A percentile compares a stretch with the other conserved stretches of the same genome.
Conservation (phyloP, 1,140 invertebrate genomes). For the Lerema accius region DNA sequence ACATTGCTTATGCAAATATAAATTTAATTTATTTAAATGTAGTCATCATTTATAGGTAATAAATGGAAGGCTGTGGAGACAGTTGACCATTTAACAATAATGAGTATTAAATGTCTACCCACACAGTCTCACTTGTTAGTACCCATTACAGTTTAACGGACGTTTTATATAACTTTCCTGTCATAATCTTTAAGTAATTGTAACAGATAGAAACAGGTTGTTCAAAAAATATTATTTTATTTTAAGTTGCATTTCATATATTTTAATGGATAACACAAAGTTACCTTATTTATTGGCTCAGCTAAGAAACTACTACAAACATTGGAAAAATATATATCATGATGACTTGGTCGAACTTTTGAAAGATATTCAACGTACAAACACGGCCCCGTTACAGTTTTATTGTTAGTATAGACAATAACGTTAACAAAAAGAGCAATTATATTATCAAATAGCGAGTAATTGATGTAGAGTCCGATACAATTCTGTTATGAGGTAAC, state of each 20-base stretch:
- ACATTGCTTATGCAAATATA: not conserved
- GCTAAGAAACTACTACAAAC: not conserved
- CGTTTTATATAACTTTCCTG: not conserved
- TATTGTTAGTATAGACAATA: not conserved
- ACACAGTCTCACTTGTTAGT: not conserved
- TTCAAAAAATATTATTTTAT: too few relatives aligned
- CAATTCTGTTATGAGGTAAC: slow-evolving; percentile 10
- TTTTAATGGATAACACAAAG: too few relatives aligned
- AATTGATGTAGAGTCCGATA: slow-evolving; percentile 2
- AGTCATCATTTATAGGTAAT: slow-evolving; percentile 3
- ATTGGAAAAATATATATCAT: slow-evolving; percentile 13
- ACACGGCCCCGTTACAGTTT: not conserved
- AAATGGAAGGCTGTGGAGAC: not conserved
- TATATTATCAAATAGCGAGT: slow-evolving; percentile 4
- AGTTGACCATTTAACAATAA: not conserved
- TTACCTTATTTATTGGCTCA: too few relatives aligned
- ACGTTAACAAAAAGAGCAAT: slow-evolving; percentile 4
- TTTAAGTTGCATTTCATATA: too few relatives aligned
- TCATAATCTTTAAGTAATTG: not conserved
- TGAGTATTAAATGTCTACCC: not conserved
- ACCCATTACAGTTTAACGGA: not conserved
- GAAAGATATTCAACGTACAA: not conserved
- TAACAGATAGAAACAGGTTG: too few relatives aligned
- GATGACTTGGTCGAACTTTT: slow-evolving; percentile 20
- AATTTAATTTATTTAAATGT: slow-evolving; percentile 22